These are phyloP conservation scores for Botrylloides violaceus DNA, from an alignment of 23 tunicate species.

Conservation along the genomic window DNA sequence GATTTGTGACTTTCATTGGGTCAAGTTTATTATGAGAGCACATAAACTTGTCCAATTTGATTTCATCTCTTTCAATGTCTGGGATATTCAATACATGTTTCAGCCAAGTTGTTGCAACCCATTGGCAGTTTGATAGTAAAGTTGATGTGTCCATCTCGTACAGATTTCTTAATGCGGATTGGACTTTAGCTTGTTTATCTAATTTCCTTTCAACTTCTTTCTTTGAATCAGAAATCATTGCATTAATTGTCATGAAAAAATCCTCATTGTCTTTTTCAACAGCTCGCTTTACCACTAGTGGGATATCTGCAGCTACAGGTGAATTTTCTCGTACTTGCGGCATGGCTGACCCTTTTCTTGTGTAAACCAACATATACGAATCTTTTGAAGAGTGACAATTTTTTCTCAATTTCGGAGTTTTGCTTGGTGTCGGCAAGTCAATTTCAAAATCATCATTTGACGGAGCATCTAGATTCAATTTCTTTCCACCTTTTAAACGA, in stretches of 20 bases:
- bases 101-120: conserved; percentile 43
- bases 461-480: conserved; percentile 42
- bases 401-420: conserved; percentile 39
- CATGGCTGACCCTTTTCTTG: not conserved
- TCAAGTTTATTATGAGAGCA: conserved; percentile 59
- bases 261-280: conserved; percentile 46
- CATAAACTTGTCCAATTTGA: conserved; percentile 11
- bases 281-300: conserved; percentile 15
- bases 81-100: conserved; percentile 32
- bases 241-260: conserved; percentile 5
- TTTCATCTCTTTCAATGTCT: not conserved
- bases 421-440: conserved; percentile 26
- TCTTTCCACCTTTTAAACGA: conserved; percentile 59
- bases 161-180: not conserved
- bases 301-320: conserved; percentile 7
- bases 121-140: conserved; percentile 6
- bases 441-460: conserved; percentile 7
- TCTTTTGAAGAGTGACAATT: conserved; percentile 71
- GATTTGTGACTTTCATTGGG: conserved; percentile 10
- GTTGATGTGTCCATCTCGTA: conserved; percentile 5
- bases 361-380: conserved; percentile 87
- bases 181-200: not conserved
- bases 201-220: conserved; percentile 18
- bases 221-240: not conserved
- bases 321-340: not conserved